phyloP scores from a whole-genome alignment of 2,888 invertebrate species.

The Papilio protenor region DNA sequence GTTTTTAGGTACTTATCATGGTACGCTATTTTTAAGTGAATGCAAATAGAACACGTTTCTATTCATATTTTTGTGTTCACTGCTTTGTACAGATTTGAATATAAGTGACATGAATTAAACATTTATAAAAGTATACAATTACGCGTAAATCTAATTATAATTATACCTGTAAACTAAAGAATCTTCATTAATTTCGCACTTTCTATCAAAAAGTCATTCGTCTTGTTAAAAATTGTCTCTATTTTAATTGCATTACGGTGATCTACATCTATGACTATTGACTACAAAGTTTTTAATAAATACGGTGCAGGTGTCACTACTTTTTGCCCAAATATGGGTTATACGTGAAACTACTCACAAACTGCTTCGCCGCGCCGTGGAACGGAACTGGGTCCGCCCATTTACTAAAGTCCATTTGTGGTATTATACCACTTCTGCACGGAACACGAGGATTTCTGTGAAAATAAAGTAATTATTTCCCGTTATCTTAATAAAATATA shows the following conservation, averaged over 20 bases:
- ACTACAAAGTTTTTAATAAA: constrained; percentile 56
- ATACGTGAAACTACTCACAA: constrained; percentile 87
- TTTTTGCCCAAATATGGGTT: constrained; percentile 79
- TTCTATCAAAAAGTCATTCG: neutral
- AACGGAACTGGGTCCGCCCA: constrained; percentile 91
- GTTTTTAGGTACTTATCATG: neutral
- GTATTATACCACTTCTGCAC: constrained; percentile 94
- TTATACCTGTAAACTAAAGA: neutral
- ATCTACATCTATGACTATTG: constrained; percentile 51
- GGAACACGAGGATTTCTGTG: constrained; percentile 96
- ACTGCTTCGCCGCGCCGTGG: constrained; percentile 80
- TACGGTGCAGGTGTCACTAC: constrained; percentile 66
- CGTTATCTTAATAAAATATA: neutral
- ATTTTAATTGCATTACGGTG: constrained; percentile 48
- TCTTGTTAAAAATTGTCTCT: constrained; percentile 40
- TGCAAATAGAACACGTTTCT: neutral
- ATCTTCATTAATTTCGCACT: neutral
- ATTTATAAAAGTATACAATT: neutral
- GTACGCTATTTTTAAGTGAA: neutral
- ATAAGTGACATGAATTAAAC: neutral
- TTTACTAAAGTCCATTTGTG: constrained; percentile 93
- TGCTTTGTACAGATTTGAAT: neutral
- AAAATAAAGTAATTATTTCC: constrained; percentile 48
- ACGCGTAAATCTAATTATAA: neutral
- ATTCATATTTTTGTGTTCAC: neutral